Base-by-base conservation (phyloP, 2,888 invertebrate species). In the Aporophyla lueneburgensis region DNA sequence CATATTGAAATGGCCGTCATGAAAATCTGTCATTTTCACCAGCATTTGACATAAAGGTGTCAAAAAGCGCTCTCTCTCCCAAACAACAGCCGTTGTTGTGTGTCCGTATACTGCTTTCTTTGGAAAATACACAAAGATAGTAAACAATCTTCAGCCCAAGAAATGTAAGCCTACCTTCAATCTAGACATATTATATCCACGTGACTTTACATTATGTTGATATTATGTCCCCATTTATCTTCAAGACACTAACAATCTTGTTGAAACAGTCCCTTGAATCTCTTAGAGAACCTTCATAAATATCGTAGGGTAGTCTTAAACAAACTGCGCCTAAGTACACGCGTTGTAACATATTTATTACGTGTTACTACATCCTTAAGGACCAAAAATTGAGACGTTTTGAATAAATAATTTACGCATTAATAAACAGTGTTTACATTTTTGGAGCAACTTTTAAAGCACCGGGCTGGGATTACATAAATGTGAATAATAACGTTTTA, bases 281-380 rank as follows among this genome's bases (percentile, higher is more conserved):
- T 77, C 62, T 80, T 58, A 59, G 51, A 46, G 63, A 65, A 87
- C 86, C 76, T 74, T 67, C 71, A 87, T 87, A 87, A 87, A 87
- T 83, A 82, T 76, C 12, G 43, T 40, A 27, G 59, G 69, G 69
- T 61, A 71, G 56, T 54, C 84, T 76, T 74, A 74, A 56, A 71
- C 76, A 76, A 84, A 83, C 78, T 59, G 19, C 33, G 70, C 72
- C 80, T 80, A 80, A 70, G 65, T 56, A 81, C 62, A 81, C 62
- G 74, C 69, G 40, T 54, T 63, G 63, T 73, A 63, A 80, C 77
- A 68, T 77, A 73, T 76, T 73, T 80, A 82, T 80, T 71, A 72
- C 53, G 33, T 56, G 40, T 71, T n/a, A 3, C 16, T 40, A 9
- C n/a, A 67, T 16, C 51, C 3, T 1, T 27, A 0, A 49, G 58